These are phyloP conservation scores for Drosophila mimetica DNA, from an alignment of 2,888 invertebrate species.

Conservation along the genomic window DNA sequence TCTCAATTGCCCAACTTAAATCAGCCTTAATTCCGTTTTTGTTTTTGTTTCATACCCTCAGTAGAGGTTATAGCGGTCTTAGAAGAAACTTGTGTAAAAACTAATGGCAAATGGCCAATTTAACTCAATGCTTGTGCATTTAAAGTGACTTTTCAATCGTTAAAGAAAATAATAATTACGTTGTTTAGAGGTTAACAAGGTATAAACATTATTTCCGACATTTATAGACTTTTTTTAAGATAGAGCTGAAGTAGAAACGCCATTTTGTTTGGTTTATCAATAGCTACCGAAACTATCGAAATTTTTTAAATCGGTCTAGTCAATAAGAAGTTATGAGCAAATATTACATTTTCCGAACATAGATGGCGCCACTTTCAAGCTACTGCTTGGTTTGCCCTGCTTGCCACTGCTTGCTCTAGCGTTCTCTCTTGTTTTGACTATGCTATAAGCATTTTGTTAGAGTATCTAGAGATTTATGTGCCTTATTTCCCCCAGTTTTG, in stretches of 20 bases:
- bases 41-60: slow-evolving; percentile 2
- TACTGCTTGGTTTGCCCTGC: too few species aligned
- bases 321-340: too few species aligned
- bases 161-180: neutral
- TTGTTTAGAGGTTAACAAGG: neutral
- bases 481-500: neutral
- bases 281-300: too few species aligned
- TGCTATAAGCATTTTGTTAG: too few species aligned
- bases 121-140: neutral
- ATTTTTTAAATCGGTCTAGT: too few species aligned
- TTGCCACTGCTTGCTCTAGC: too few species aligned
- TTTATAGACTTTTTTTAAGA: too few species aligned
- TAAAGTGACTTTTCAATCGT: neutral
- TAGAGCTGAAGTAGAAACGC: too few species aligned
- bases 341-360: too few species aligned
- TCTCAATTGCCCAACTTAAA: slow-evolving; percentile 37
- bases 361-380: too few species aligned
- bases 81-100: neutral
- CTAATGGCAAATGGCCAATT: neutral
- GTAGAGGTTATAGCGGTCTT: neutral
- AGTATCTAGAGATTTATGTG: slow-evolving; percentile 1
- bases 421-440: too few species aligned
- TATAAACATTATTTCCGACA: neutral
- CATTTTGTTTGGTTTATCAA: too few species aligned
- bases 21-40: slow-evolving; percentile 31